Percentiles rank a stretch among this genome's conserved stretches.
Conservation (phyloP, 2,113 vertebrate species). For the Zootoca vivipara region DNA sequence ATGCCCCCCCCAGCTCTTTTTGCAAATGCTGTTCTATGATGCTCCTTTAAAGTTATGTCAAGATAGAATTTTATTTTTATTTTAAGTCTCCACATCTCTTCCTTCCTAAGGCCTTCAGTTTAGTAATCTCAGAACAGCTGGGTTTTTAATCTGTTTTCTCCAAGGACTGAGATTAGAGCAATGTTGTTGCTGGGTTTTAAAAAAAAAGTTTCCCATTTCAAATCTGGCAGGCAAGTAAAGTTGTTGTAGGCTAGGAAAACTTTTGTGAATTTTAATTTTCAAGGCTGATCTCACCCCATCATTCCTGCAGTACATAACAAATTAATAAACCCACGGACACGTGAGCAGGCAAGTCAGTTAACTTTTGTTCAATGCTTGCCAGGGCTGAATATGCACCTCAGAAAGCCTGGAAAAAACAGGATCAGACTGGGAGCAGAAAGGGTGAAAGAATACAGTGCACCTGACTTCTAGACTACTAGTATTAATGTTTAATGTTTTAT, state of each 20-base stretch:
- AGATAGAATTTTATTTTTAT: neutral
- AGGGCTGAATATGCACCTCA: neutral
- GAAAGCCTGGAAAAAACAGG: neutral
- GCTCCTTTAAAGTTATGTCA: neutral
- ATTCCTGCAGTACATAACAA: neutral
- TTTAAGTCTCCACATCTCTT: neutral
- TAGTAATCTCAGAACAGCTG: neutral
- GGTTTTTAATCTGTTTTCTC: neutral
- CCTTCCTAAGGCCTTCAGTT: neutral
- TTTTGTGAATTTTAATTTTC: neutral
- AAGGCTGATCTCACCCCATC: slow-evolving; percentile 1
- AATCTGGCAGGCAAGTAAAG: neutral
- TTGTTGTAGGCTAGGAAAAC: neutral
- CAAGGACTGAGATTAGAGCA: neutral
- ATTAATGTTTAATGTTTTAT: neutral
- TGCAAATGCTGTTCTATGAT: neutral
- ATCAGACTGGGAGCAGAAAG: neutral
- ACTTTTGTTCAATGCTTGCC: neutral
- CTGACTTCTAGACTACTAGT: neutral
- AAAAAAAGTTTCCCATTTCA: neutral
- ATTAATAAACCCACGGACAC: neutral
- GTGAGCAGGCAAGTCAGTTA: neutral
- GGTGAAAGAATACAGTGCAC: neutral
- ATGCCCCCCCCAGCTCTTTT: no score
- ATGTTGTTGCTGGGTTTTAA: neutral